A percentile compares a stretch with the other conserved stretches of the same genome.
Evolutionary conservation across 2,888 invertebrate species (phyloP).

Genomic region (Gordius sp.): DNA sequence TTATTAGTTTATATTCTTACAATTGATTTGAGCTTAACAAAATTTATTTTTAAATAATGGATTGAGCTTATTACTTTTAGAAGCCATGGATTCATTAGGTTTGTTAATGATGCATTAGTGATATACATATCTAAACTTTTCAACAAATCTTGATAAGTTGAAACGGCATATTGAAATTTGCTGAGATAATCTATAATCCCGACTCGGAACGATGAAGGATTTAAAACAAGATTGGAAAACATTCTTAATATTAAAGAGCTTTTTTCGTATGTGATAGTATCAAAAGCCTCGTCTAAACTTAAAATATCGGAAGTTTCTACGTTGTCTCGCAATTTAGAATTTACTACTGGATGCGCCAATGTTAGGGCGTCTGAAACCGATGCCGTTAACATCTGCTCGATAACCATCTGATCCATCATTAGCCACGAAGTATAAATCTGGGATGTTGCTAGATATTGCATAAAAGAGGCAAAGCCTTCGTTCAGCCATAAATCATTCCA

Average conservation of each 20-base stretch:
- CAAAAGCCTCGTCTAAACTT: not conserved
- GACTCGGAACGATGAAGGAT: not conserved
- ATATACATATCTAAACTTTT: no score
- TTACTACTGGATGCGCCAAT: not conserved
- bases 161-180: not conserved
- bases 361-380: not conserved
- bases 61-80: no score
- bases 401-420: not conserved
- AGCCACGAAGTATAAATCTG: not conserved
- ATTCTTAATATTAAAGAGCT: slow-evolving; percentile 9
- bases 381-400: not conserved
- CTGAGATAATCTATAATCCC: not conserved
- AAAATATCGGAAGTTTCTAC: not conserved
- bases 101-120: no score
- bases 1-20: no score
- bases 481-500: slow-evolving; percentile 13
- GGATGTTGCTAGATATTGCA: not conserved
- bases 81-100: no score
- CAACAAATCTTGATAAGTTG: not conserved
- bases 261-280: not conserved
- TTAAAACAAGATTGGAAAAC: not conserved
- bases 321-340: not conserved
- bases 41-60: no score
- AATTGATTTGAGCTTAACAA: no score
- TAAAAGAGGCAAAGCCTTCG: slow-evolving; percentile 4